Percentiles rank a stretch among this genome's conserved stretches.
Evolutionary conservation across 2,797 vertebrate species (phyloP).

Genomic region (Anomalospiza imberbis): DNA sequence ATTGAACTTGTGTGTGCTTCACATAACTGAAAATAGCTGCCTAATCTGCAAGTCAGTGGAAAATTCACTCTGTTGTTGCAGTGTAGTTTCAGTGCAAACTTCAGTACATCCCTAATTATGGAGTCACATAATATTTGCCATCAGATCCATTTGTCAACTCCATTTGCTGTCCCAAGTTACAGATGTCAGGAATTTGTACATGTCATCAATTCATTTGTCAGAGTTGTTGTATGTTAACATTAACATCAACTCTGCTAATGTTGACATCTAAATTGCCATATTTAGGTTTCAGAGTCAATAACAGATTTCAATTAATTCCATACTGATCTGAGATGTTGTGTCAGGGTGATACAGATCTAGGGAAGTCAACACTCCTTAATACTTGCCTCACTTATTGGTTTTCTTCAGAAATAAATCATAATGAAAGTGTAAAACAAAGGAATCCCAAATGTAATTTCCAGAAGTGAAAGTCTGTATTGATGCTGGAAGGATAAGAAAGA

Average conservation of each 20-base stretch:
- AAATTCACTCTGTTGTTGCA: not conserved
- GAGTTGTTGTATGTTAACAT: constrained; percentile 35
- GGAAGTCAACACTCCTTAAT: not conserved
- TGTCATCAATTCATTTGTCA: constrained; percentile 57
- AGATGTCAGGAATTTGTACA: constrained; percentile 49
- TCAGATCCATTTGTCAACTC: constrained; percentile 54
- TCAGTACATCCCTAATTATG: constrained; percentile 25
- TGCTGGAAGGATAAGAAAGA: not conserved
- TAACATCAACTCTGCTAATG: not conserved
- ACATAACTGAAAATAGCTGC: not conserved
- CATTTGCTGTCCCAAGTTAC: constrained; percentile 31
- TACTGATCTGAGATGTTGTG: constrained; percentile 25
- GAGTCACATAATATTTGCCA: constrained; percentile 57
- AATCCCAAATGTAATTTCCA: not conserved
- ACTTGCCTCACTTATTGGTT: not conserved
- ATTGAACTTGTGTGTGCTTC: not conserved
- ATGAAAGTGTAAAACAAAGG: not conserved
- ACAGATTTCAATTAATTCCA: constrained; percentile 23
- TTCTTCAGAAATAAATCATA: not conserved
- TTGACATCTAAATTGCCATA: constrained; percentile 36
- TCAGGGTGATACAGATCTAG: not conserved
- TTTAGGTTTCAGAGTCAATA: constrained; percentile 45
- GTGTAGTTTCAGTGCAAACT: constrained; percentile 8
- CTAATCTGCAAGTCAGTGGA: not conserved
- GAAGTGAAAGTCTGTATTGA: not conserved